These are phyloP conservation scores for Labeo catla DNA, from an alignment of 2,113 vertebrate species.

Conservation along the genomic window DNA sequence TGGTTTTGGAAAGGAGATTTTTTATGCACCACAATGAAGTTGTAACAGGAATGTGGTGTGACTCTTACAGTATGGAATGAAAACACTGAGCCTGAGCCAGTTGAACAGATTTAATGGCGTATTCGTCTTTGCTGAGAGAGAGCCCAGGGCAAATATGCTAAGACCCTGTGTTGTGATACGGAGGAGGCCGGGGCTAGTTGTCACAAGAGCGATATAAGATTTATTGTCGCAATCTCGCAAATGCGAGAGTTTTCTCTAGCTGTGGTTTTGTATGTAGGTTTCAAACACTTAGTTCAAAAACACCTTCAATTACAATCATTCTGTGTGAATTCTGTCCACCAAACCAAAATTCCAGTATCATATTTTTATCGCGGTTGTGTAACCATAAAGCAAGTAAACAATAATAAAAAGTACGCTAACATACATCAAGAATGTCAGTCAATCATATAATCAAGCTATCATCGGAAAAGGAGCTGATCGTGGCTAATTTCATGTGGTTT, in stretches of 20 bases:
- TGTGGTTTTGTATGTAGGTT: background rate
- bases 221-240: background rate
- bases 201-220: background rate
- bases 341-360: background rate
- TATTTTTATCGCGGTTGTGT: background rate
- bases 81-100: slow-evolving; percentile 67
- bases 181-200: background rate
- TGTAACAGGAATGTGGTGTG: slow-evolving; percentile 73
- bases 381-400: background rate
- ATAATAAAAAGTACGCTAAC: background rate
- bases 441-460: background rate
- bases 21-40: slow-evolving; percentile 70
- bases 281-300: background rate
- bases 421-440: background rate
- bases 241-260: background rate
- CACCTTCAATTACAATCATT: background rate
- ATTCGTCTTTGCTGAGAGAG: slow-evolving; percentile 2
- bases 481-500: background rate
- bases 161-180: background rate
- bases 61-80: slow-evolving; percentile 73
- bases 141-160: background rate
- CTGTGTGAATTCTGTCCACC: background rate
- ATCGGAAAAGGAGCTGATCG: background rate
- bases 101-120: slow-evolving; percentile 62
- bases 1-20: slow-evolving; percentile 70